These are phyloP conservation scores for Anabas testudineus DNA, from an alignment of 2,797 vertebrate species.

Conservation along the genomic window DNA sequence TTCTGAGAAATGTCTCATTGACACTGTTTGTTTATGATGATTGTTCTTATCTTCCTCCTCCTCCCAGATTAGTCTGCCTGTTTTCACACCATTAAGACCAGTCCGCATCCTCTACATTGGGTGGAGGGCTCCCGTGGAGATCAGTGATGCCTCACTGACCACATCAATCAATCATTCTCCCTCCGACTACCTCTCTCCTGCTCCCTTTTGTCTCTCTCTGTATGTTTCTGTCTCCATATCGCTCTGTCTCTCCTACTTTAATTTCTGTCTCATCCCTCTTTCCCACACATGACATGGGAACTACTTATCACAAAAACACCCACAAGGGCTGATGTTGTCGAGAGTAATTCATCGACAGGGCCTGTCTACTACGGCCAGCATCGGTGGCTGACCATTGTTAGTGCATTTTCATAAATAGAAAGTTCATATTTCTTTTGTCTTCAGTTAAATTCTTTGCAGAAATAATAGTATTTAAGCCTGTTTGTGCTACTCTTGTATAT, in stretches of 20 bases:
- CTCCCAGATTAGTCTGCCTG: constrained; percentile 70
- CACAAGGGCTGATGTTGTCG: constrained; percentile 24
- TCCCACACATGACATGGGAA: constrained; percentile 74
- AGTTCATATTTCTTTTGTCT: not conserved
- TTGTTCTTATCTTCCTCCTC: constrained; percentile 58
- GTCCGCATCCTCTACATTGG: constrained; percentile 69
- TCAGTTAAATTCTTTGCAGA: not conserved
- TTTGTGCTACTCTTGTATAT: not conserved
- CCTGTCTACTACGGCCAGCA: not conserved
- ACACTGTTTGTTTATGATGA: constrained; percentile 56
- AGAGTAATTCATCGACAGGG: constrained; percentile 9
- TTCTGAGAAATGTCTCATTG: constrained; percentile 28
- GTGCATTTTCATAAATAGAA: not conserved
- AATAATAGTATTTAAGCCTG: not conserved
- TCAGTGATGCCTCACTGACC: constrained; percentile 85
- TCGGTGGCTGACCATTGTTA: not conserved
- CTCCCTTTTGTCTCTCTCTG: constrained; percentile 73
- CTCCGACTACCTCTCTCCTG: constrained; percentile 62
- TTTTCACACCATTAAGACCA: constrained; percentile 74
- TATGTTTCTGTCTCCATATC: constrained; percentile 76
- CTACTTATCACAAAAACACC: constrained; percentile 62
- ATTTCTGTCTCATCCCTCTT: constrained; percentile 70
- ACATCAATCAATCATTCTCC: constrained; percentile 84
- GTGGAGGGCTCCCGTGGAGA: constrained; percentile 75
- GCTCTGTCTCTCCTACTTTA: constrained; percentile 72